phyloP scores from a whole-genome alignment of 1,140 invertebrate species.

The Tetramorium alpestre region DNA sequence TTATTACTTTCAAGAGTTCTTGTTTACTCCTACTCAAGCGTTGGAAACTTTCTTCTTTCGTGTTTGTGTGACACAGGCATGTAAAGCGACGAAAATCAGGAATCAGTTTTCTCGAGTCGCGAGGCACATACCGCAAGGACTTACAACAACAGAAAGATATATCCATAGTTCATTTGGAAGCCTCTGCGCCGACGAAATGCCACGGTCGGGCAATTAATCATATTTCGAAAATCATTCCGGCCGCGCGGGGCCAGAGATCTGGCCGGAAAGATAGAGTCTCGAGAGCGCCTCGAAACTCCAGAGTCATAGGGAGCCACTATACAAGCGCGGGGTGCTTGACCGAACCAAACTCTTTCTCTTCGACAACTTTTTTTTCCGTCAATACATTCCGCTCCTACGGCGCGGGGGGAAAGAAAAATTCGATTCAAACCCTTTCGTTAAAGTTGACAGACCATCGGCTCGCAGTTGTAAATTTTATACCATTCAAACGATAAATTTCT shows the following conservation, averaged over 20 bases:
- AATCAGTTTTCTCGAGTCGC: constrained; percentile 50
- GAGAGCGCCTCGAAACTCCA: constrained; percentile 78
- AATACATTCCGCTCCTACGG: constrained; percentile 63
- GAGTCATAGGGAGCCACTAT: constrained; percentile 83
- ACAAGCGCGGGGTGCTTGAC: constrained; percentile 71
- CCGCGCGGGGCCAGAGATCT: constrained; percentile 76
- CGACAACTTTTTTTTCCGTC: constrained; percentile 64
- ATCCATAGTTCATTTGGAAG: constrained; percentile 48
- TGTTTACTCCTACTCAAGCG: background rate
- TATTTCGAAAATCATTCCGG: constrained; percentile 86
- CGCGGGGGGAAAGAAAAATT: constrained; percentile 35
- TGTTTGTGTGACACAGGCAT: background rate
- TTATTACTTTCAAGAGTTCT: background rate
- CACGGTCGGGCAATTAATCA: constrained; percentile 84
- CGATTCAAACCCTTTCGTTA: constrained; percentile 50
- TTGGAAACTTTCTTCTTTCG: background rate
- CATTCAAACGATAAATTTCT: constrained; percentile 18
- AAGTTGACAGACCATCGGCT: background rate
- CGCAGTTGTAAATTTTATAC: background rate
- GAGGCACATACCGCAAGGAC: constrained; percentile 21
- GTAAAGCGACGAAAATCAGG: constrained; percentile 44
- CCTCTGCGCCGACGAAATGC: constrained; percentile 77
- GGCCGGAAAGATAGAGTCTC: constrained; percentile 69
- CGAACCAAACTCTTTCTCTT: constrained; percentile 72
- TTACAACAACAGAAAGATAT: constrained; percentile 68